phyloP scores from a whole-genome alignment of 2,797 vertebrate genomes.

The Phrynocephalus vlangalii region DNA sequence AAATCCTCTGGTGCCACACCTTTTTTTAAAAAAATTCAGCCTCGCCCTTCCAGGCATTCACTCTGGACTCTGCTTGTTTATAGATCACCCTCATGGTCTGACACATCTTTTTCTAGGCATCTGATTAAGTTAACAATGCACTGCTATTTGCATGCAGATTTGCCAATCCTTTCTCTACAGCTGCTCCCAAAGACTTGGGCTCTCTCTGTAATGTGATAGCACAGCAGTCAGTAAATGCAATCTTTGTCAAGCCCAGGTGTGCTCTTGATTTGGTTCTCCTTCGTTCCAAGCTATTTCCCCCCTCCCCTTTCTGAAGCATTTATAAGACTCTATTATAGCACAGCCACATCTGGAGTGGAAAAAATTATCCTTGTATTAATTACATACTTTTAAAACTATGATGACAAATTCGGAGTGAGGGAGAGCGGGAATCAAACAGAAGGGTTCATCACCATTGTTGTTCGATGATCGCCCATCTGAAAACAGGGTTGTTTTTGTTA shows the following conservation, averaged over 20 bases:
- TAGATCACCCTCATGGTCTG: conserved; percentile 80
- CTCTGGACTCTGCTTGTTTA: conserved; percentile 82
- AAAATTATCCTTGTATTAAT: conserved; percentile 94
- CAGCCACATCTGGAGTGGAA: conserved; percentile 98
- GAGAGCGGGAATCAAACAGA: conserved; percentile 63
- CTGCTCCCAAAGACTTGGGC: conserved; percentile 92
- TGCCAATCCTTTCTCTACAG: conserved; percentile 91
- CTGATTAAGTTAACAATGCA: conserved; percentile 99
- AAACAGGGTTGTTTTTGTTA: conserved; percentile 81
- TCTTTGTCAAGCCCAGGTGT: conserved; percentile 99
- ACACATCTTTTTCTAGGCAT: conserved; percentile 93
- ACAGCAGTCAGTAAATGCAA: conserved; percentile 99
- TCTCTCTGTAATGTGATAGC: conserved; percentile 96
- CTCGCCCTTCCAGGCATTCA: conserved; percentile 81
- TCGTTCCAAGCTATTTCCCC: conserved; percentile 91
- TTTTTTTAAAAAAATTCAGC: conserved; percentile 81
- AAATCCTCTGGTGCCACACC: conserved; percentile 78
- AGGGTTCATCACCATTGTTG: conserved; percentile 55
- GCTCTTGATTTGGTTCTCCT: conserved; percentile 96
- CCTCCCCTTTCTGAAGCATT: conserved; percentile 85
- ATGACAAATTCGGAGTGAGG: conserved; percentile 78
- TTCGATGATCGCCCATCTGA: conserved; percentile 79
- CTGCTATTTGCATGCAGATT: conserved; percentile 99
- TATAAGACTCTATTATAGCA: conserved; percentile 98
- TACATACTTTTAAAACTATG: conserved; percentile 91